Evolutionary conservation across 1,140 invertebrate species (phyloP), one percentile per base, ranked within the genome.

Genomic region (Drosophila sulfurigaster): DNA sequence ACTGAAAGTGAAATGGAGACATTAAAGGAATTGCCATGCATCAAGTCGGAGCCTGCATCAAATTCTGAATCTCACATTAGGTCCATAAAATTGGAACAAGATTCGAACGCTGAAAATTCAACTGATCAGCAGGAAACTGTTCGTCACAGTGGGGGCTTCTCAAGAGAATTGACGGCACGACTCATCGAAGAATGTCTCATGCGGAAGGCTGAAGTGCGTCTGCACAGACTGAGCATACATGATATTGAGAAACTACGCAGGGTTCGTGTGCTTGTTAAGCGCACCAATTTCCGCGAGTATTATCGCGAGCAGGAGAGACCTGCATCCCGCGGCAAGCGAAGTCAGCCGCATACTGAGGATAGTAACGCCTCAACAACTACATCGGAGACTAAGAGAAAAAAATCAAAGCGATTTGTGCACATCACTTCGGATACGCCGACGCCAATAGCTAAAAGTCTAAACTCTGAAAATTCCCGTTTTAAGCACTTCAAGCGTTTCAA

Each of bases 381-480:
- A 7, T 72, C 48, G 3, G 69, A 80, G 5, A 7, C 5, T 2
- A 43, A 45, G 1, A 48, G 51, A 6, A 7, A 1, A 59, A 20
- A 0, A 46, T 46, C 0, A 0, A 78, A 67, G 13, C 43, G 46
- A 41, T 87, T 87, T 3, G 69, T 87, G 11, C 83, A 87, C 15
- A 83, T 87, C 11, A 87, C 85, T 13, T 87, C 83, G 11, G 83
- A 87, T 43, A 54, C 82, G 3, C 77, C 70, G 11, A 38, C n/a
- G 11, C 30, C 60, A 1, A 28, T 15, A 4, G 15, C 68, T 1
- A 8, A 6, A 1, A 10, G 11, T 16, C 8, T n/a, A 1, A 5
- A 11, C 4, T 25, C 25, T 0, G 51, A 28, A 5, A 54, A 54
- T 25, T 49, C 41, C 0, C 59, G 32, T 7, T 13, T 38, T 1